Evolutionary conservation across 2,113 vertebrate species (phyloP).

Genomic region (Lanius ludovicianus): DNA sequence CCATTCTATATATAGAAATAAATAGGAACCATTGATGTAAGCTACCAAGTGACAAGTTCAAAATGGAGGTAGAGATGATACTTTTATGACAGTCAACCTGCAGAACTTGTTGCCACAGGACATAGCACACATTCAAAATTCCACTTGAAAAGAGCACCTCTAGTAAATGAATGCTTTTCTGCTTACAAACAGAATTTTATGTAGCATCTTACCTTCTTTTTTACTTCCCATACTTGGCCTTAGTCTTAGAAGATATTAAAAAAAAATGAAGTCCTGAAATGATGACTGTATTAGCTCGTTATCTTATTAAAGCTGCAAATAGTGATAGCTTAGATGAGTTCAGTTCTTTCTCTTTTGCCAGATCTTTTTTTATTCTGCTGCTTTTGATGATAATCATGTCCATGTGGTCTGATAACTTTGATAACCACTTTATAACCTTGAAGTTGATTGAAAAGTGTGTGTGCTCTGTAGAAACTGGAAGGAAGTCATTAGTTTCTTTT

Average conservation of each 20-base stretch:
- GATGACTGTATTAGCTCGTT: background rate
- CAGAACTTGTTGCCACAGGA: background rate
- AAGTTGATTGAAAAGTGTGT: background rate
- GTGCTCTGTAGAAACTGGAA: background rate
- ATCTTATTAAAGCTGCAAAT: background rate
- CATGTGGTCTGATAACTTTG: background rate
- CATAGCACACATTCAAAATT: rapidly evolving
- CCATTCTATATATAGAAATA: background rate
- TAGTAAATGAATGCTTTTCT: background rate
- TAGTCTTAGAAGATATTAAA: background rate
- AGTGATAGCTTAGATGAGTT: background rate
- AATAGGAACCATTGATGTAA: background rate
- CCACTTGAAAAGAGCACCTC: background rate
- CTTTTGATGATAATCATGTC: background rate
- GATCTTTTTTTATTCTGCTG: background rate
- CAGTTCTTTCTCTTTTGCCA: background rate
- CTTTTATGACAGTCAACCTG: background rate
- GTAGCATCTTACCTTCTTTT: background rate
- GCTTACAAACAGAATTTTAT: background rate
- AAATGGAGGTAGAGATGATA: background rate
- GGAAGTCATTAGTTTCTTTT: background rate
- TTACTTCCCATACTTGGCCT: background rate
- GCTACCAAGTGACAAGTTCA: background rate
- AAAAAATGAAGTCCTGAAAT: background rate
- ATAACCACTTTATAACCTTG: background rate